Evolutionary conservation across 2,797 vertebrate genomes (phyloP).

Genomic region (Leptatherina wallacei): DNA sequence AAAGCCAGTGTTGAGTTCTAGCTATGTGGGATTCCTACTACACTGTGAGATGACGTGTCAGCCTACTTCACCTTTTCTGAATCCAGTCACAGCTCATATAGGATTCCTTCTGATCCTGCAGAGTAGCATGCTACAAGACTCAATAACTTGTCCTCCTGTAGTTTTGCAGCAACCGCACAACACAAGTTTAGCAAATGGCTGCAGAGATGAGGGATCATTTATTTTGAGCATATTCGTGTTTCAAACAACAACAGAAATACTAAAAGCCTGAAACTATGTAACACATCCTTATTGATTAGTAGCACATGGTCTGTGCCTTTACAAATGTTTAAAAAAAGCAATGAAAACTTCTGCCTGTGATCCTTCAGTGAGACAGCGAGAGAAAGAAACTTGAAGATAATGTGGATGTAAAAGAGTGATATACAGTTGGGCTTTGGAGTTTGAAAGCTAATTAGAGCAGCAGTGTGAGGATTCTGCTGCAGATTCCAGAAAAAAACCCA

Average conservation of each 20-base stretch:
- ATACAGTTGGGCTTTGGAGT: conserved; percentile 67
- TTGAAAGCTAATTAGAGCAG: conserved; percentile 78
- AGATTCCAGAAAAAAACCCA: conserved; percentile 79
- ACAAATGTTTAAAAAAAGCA: conserved; percentile 39
- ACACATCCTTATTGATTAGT: conserved; percentile 67
- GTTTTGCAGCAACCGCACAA: conserved; percentile 9
- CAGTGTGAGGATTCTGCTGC: conserved; percentile 76
- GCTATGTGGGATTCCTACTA: too few species aligned
- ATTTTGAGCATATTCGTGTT: conserved; percentile 28
- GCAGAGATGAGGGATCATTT: conserved; percentile 8
- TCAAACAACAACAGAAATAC: conserved; percentile 1
- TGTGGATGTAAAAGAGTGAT: conserved; percentile 63
- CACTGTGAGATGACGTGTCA: neutral
- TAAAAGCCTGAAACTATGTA: conserved; percentile 42
- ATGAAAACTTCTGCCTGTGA: conserved; percentile 58
- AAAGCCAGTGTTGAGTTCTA: neutral
- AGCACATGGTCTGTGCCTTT: conserved; percentile 47
- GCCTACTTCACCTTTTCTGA: neutral
- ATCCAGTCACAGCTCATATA: conserved; percentile 25
- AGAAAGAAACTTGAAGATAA: conserved; percentile 47
- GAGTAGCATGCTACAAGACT: neutral
- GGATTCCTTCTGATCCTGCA: conserved; percentile 30
- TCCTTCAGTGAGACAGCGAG: conserved; percentile 44
- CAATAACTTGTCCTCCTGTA: conserved; percentile 32
- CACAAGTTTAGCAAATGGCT: conserved; percentile 21